Conservation (phyloP, 30 jellyfish, hydroid and myxozoan species). For the Rhopilema esculentum region DNA sequence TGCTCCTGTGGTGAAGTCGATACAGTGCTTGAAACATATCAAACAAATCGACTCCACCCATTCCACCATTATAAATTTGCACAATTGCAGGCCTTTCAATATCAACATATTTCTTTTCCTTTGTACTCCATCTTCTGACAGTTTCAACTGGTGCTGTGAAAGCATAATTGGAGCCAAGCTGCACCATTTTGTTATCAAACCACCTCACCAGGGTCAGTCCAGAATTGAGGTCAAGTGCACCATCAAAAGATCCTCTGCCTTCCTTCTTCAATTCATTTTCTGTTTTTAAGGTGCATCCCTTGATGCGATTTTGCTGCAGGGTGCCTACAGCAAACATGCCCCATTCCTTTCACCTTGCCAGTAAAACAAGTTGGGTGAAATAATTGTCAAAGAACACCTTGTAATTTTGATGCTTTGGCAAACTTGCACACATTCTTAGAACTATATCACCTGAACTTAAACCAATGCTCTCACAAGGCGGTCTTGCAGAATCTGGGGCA, state of each 20-base stretch:
- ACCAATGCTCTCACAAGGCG: slow-evolving; percentile 45
- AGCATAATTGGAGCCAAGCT: slow-evolving; percentile 47
- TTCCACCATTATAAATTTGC: slow-evolving; percentile 56
- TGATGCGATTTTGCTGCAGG: slow-evolving; percentile 51
- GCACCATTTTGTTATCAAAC: slow-evolving; percentile 44
- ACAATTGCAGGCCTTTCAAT: slow-evolving; percentile 62
- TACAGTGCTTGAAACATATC: slow-evolving; percentile 54
- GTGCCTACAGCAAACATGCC: slow-evolving; percentile 74
- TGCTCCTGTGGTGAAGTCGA: slow-evolving; percentile 51
- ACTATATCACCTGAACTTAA: slow-evolving; percentile 53
- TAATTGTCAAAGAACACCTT: slow-evolving; percentile 65
- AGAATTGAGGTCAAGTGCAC: slow-evolving; percentile 65
- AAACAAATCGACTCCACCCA: slow-evolving; percentile 63
- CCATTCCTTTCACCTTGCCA: slow-evolving; percentile 57
- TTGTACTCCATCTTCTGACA: slow-evolving; percentile 29
- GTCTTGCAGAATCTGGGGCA: slow-evolving; percentile 50
- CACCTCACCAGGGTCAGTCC: slow-evolving; percentile 54
- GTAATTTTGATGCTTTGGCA: slow-evolving; percentile 57
- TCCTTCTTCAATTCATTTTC: slow-evolving; percentile 61
- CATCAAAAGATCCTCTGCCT: slow-evolving; percentile 58
- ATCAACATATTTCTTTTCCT: slow-evolving; percentile 45
- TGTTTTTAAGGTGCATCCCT: slow-evolving; percentile 51
- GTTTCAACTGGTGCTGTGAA: slow-evolving; percentile 41
- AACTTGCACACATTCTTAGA: slow-evolving; percentile 24
- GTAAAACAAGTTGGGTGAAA: slow-evolving; percentile 36